Evolutionary conservation across 1,140 invertebrate species (phyloP), one percentile per base, ranked within the genome.

Genomic region (Pogonus chalceus): DNA sequence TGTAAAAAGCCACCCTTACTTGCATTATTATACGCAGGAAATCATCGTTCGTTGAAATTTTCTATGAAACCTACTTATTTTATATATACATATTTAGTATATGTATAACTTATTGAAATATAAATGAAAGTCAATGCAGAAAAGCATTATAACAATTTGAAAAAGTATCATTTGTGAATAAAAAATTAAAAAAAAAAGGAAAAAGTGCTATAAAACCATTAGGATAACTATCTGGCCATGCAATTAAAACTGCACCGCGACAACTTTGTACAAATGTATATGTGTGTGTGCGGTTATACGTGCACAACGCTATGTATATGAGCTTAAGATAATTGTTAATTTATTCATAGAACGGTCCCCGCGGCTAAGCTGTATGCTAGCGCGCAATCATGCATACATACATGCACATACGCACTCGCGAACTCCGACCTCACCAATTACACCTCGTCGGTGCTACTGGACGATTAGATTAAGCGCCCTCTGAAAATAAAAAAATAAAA

Each of bases 21-120:
- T 43, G 37, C 37, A 43, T 43, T 43, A 43, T 43, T 43, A 12
- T 43, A 18, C 37, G 18, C 37, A 9, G 37, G 37, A 43, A 43
- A 43, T 18, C 37, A 43, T 43, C 37, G 9, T 16, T 43, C 3
- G 9, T 43, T 7, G 37, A 43, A 43, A 43, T 43, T 10, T 43
- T 43, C 37, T 10, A 43, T 43, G 37, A 18, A 43, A 43, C 7
- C 37, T 18, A 4, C 9, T 10, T 43, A 18, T 16, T 12, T n/a
- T n/a, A n/a, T n/a, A n/a, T n/a, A 31, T 14, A 31, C 26, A 31
- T 31, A 31, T 31, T 31, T 31, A 31, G 7, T 31, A 31, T 7
- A 31, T 31, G 26, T 4, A 31, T 7, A 7, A 31, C 26, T n/a
- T n/a, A n/a, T n/a, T n/a, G n/a, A n/a, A n/a, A n/a, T n/a, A n/a